Conservation (phyloP, 2,797 vertebrate species). For the Arrhamphus sclerolepis region DNA sequence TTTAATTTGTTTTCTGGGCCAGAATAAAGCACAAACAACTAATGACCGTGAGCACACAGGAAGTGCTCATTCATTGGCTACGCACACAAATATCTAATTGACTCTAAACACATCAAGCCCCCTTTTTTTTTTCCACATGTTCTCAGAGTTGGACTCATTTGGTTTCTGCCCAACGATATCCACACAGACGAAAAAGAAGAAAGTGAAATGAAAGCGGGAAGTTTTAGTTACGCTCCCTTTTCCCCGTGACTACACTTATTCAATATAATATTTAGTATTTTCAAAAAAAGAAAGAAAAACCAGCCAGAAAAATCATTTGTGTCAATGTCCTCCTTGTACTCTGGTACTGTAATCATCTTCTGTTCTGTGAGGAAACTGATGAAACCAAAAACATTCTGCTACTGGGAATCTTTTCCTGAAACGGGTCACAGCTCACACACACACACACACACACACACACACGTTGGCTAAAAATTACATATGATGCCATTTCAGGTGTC, state of each 20-base stretch:
- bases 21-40: conserved; percentile 26
- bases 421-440: conserved; percentile 18
- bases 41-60: conserved; percentile 3
- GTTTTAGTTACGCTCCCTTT: too few relatives aligned
- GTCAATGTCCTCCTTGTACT: neutral
- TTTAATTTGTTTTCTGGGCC: neutral
- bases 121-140: too few relatives aligned
- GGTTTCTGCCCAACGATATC: neutral
- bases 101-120: neutral
- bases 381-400: conserved; percentile 33
- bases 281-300: too few relatives aligned
- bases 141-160: too few relatives aligned
- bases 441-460: too few relatives aligned
- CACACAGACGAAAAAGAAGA: neutral
- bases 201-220: too few relatives aligned
- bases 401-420: conserved; percentile 17
- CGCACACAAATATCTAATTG: conserved; percentile 15
- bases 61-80: conserved; percentile 15
- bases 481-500: conserved; percentile 15
- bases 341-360: conserved; percentile 5
- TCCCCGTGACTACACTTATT: too few relatives aligned
- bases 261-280: too few relatives aligned
- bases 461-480: too few relatives aligned
- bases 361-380: conserved; percentile 25
- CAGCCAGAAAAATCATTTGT: neutral